Conservation (phyloP, 2,888 invertebrate genomes). For the Meiosimyza platycephala region DNA sequence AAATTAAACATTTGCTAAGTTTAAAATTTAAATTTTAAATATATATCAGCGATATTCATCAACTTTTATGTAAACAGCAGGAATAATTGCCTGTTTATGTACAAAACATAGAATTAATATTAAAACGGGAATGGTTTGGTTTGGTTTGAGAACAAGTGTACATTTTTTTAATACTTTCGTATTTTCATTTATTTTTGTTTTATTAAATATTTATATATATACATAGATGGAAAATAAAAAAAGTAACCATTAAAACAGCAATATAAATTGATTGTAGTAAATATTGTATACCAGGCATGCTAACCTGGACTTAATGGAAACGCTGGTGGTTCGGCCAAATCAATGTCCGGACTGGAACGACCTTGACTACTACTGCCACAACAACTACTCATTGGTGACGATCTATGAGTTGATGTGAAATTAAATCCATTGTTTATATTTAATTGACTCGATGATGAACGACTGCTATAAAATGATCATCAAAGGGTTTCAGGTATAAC, state of each 20-base stretch:
- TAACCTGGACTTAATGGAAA: conserved; percentile 68
- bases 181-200: not conserved
- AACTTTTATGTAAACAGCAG: too few relatives aligned
- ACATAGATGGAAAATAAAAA: not conserved
- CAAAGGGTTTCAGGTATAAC: conserved; percentile 56
- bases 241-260: conserved; percentile 28
- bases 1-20: too few relatives aligned
- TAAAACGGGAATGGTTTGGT: too few relatives aligned
- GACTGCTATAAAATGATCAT: conserved; percentile 66
- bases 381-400: conserved; percentile 69
- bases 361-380: conserved; percentile 69
- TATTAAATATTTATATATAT: conserved; percentile 3
- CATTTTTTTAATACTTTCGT: not conserved
- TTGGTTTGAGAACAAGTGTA: too few relatives aligned
- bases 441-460: conserved; percentile 68
- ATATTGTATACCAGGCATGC: conserved; percentile 57
- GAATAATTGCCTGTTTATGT: too few relatives aligned
- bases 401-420: conserved; percentile 67
- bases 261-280: not conserved
- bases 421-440: conserved; percentile 67
- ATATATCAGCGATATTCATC: too few relatives aligned
- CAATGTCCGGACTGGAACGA: conserved; percentile 67
- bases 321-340: conserved; percentile 65
- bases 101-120: too few relatives aligned
- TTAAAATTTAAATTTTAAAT: too few relatives aligned